phyloP scores from a whole-genome alignment of 2,797 vertebrate species.

The Melanotaenia boesemani region DNA sequence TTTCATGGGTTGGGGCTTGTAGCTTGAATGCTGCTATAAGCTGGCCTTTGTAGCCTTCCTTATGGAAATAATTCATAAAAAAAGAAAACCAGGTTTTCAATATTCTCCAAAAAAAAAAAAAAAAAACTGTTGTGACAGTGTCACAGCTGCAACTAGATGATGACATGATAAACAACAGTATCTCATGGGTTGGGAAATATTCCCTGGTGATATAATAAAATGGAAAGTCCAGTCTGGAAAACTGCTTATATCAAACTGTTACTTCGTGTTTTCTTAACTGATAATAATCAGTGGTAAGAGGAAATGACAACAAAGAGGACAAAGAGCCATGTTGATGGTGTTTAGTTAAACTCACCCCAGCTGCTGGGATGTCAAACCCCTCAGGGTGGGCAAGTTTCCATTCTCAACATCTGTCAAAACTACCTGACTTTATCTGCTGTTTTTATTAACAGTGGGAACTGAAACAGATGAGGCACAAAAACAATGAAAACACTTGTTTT shows the following conservation, averaged over 20 bases:
- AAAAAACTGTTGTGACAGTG: background rate
- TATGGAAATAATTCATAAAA: background rate
- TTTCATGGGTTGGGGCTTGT: too few species aligned
- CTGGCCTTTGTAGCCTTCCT: too few species aligned
- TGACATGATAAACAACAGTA: background rate
- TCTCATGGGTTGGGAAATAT: background rate
- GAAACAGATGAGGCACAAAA: background rate
- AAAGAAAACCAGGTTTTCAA: background rate
- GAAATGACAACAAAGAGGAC: conserved; percentile 18
- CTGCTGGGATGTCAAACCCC: conserved; percentile 7
- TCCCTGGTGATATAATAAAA: background rate
- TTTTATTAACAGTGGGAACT: background rate
- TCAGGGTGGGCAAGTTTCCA: background rate
- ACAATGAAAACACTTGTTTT: background rate
- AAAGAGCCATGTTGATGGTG: background rate
- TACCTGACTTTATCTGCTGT: background rate
- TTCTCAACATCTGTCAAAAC: conserved; percentile 13
- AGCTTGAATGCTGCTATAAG: too few species aligned
- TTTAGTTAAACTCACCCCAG: background rate
- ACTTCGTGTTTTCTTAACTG: background rate
- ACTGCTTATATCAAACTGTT: background rate
- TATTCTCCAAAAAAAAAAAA: background rate
- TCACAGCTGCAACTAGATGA: background rate
- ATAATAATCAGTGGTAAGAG: conserved; percentile 14
- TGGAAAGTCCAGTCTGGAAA: conserved; percentile 1